Conservation (phyloP, 2,888 invertebrate species). For the Mactromeris polynyma region DNA sequence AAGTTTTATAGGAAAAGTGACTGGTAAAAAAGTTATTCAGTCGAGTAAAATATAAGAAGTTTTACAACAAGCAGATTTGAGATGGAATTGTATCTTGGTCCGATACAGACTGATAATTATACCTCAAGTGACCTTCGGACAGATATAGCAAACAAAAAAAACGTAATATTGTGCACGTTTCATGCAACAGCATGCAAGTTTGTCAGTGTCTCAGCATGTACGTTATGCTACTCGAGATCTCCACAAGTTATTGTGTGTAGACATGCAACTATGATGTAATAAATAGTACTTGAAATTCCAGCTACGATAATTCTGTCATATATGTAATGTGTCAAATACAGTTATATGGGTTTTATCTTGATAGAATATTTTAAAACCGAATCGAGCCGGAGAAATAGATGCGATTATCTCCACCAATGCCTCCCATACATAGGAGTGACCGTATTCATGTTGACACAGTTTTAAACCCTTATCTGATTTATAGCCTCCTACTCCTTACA, state of each 20-base stretch:
- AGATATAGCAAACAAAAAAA: conserved; percentile 13
- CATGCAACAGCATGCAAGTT: background rate
- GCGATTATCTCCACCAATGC: background rate
- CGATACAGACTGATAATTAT: no score
- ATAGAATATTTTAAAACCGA: background rate
- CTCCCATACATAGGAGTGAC: background rate
- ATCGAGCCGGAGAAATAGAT: background rate
- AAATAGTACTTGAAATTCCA: conserved; percentile 5
- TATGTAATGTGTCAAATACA: background rate
- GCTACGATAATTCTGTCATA: background rate
- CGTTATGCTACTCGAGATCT: background rate
- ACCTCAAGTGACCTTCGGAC: background rate
- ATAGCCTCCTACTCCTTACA: background rate
- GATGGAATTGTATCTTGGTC: no score
- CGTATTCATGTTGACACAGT: background rate
- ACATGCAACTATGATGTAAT: background rate
- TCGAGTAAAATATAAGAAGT: no score
- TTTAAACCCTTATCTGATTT: background rate
- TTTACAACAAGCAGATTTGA: no score
- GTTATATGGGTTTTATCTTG: background rate
- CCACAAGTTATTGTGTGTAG: conserved; percentile 6
- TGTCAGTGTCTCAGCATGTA: background rate
- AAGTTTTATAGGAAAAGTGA: no score
- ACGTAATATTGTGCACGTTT: background rate
- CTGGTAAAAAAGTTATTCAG: no score